phyloP scores from a whole-genome alignment of 2,113 vertebrate species.

The Hemibagrus wyckioides region DNA sequence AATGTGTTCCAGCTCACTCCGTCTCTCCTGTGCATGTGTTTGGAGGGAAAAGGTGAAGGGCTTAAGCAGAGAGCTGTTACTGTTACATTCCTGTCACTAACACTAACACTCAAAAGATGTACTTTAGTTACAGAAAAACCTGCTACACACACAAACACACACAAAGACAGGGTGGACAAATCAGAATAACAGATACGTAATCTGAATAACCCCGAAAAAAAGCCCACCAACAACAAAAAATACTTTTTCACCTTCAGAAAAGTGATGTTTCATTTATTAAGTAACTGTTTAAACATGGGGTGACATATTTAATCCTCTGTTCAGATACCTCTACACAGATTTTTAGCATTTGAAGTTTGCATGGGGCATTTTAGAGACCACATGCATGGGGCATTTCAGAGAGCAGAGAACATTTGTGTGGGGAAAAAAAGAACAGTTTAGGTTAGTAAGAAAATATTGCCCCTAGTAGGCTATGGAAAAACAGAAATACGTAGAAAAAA shows the following conservation, averaged over 20 bases:
- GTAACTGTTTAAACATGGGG: not conserved
- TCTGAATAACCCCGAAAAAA: not conserved
- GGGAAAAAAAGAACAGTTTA: too few relatives aligned
- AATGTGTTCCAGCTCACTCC: constrained; percentile 21
- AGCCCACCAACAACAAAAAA: not conserved
- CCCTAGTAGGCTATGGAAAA: too few relatives aligned
- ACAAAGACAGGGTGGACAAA: not conserved
- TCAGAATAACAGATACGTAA: not conserved
- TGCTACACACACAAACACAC: not conserved
- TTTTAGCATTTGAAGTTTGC: too few relatives aligned
- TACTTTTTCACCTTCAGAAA: not conserved
- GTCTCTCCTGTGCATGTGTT: not conserved
- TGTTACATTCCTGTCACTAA: not conserved
- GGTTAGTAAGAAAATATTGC: too few relatives aligned
- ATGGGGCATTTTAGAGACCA: too few relatives aligned
- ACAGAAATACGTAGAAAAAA: too few relatives aligned
- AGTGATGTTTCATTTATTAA: not conserved
- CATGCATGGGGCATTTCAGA: too few relatives aligned
- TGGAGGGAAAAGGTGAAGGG: constrained; percentile 17
- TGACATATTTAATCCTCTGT: not conserved
- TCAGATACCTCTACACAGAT: too few relatives aligned
- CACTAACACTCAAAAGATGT: not conserved
- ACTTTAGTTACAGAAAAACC: not conserved
- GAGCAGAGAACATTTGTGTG: too few relatives aligned
- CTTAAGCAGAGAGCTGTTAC: not conserved